Base-by-base conservation (phyloP, 2,113 vertebrate genomes). In the Sapajus apella region DNA sequence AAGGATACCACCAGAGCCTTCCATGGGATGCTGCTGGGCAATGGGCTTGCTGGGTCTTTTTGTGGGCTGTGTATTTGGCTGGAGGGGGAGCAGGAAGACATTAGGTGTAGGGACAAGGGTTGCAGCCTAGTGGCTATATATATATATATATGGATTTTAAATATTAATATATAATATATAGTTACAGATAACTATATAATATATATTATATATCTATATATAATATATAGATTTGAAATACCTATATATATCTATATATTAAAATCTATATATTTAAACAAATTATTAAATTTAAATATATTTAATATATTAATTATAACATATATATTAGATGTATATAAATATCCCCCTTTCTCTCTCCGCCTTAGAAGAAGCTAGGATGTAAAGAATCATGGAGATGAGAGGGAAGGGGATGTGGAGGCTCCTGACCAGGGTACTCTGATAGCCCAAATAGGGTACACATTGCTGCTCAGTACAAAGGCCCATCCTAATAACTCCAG, bases 301-400 rank as follows among this genome's bases (percentile, higher is more conserved):
- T 98, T 94, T 94, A 52, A 16, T 58, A 25, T 61, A 20, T 87
- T 52, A 52, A 70, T 27, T 61, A 25, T 52, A 52, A 52, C 52
- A 52, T 52, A 52, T 25, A 58, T 25, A 10, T 27, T 58, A 98
- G 6, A 16, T 18, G 98, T 93, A 94, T 40, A 37, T 23, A 98
- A 98, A 98, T 97, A 94, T 97, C 91, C 97, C 97, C 98, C 87
- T 89, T 97, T 87, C 97, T 98, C 98, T 97, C 96, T 97, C 98
- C 94, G 0, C 55, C 97, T 95, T 96, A 97, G 85, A 98, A 98
- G 98, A 98, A 97, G 80, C 97, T 97, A 98, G 98, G 98, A 98
- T 97, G 97, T 96, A 97, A 98, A 97, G 82, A 91, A 96, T 97
- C 85, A 92, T 94, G 97, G 75, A 97, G 95, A 95, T 94, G 73